phyloP scores from a whole-genome alignment of 2,113 vertebrate species.

The Sebastes schlegelii region DNA sequence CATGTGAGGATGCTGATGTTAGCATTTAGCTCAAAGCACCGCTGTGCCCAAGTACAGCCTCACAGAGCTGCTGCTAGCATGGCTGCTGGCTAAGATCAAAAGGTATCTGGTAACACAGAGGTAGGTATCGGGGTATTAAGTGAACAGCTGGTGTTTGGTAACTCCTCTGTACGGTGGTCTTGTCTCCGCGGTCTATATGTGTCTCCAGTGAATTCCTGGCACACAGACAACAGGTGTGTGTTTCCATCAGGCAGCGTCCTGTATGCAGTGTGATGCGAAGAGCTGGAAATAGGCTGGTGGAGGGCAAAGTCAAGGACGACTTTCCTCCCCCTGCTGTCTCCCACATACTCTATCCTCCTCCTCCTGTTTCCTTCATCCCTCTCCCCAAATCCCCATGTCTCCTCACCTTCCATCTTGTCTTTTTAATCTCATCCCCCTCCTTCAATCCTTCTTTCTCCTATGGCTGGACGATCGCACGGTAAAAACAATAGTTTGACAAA shows the following conservation, averaged over 20 bases:
- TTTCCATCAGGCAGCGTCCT: constrained; percentile 12
- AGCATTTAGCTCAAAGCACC: background rate
- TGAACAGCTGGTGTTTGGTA: constrained; percentile 6
- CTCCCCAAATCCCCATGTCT: constrained; percentile 21
- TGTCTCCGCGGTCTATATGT: constrained; percentile 11
- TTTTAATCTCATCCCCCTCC: constrained; percentile 3
- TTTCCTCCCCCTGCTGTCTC: background rate
- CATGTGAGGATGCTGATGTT: background rate
- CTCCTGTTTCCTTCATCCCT: constrained; percentile 18
- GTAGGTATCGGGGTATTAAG: background rate
- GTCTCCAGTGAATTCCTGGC: constrained; percentile 28
- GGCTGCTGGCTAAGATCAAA: background rate
- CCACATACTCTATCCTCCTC: background rate
- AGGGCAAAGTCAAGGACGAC: constrained; percentile 55
- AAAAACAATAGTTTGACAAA: background rate
- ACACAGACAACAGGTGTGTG: constrained; percentile 58
- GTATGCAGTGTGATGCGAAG: constrained; percentile 18
- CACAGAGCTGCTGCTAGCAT: too few species aligned
- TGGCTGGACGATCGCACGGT: too few species aligned
- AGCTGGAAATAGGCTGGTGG: constrained; percentile 17
- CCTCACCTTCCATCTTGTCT: background rate
- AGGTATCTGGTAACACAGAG: background rate
- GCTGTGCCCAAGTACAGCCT: too few species aligned
- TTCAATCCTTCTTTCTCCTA: background rate
- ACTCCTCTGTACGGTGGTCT: constrained; percentile 2